phyloP scores from a whole-genome alignment of 1,140 invertebrate species.

The Eumaeus atala region DNA sequence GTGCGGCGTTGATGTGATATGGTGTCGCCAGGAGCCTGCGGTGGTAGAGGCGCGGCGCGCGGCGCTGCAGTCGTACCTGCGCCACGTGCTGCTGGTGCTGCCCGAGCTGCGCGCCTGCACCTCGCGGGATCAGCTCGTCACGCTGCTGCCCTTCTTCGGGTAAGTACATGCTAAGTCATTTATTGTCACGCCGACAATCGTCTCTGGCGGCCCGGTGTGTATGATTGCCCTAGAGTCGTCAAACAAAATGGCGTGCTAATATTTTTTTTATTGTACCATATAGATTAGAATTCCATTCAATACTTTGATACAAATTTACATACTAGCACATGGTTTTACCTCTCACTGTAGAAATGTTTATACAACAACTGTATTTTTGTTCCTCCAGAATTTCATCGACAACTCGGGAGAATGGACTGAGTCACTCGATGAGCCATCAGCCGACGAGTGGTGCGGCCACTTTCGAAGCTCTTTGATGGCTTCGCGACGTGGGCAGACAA shows the following conservation, averaged over 20 bases:
- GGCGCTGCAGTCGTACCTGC: slow-evolving; percentile 85
- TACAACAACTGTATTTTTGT: no score
- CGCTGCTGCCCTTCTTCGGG: slow-evolving; percentile 88
- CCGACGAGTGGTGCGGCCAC: slow-evolving; percentile 44
- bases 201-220: no score
- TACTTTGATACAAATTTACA: no score
- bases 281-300: no score
- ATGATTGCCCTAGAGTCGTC: no score
- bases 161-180: slow-evolving; percentile 65
- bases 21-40: slow-evolving; percentile 78
- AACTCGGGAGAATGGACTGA: slow-evolving; percentile 43
- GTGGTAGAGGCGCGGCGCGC: slow-evolving; percentile 86
- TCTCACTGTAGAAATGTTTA: no score
- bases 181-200: no score
- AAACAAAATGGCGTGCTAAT: no score
- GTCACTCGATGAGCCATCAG: slow-evolving; percentile 37
- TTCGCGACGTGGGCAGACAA: no score
- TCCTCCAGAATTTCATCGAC: slow-evolving; percentile 47
- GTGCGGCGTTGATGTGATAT: neutral
- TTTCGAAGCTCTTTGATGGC: slow-evolving; percentile 46
- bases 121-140: slow-evolving; percentile 81
- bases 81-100: slow-evolving; percentile 84
- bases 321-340: no score
- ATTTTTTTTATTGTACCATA: no score
- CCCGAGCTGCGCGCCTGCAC: slow-evolving; percentile 80